Evolutionary conservation across 2,113 vertebrate genomes (phyloP), one percentile per base, ranked within the genome.

Genomic region (Falcunculus frontatus): DNA sequence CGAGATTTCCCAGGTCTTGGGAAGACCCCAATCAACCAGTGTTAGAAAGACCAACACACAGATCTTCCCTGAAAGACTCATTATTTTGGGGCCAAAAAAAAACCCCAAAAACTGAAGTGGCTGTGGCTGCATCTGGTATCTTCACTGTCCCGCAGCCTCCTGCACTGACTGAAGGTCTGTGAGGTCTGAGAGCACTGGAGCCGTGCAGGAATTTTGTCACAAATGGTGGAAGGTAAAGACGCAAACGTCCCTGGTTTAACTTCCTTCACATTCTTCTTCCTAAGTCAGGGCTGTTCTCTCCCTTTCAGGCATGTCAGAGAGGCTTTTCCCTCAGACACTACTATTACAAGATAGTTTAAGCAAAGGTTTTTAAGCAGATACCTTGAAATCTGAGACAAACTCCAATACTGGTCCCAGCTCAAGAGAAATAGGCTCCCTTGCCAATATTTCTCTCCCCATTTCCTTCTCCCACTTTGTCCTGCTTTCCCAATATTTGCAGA

Each of bases 371-470:
- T 46, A 90, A 80, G 67, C 19, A 56, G 50, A 44, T 70, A 84
- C 73, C 76, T 88, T 94, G 90, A 88, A 86, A 94, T 60, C 53
- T 46, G 68, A 96, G 76, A 84, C 26, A 57, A 89, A 78, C 32
- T 46, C n/a, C 50, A 67, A 30, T 41, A 64, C 32, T 27, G 41
- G 73, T 95, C 68, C 39, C 72, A 90, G 11, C 72, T 79, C 65
- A 76, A 55, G 67, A 89, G 27, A 90, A 74, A 65, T 21, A 74
- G 30, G 4, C 73, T 88, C 32, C 37, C n/a, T 68, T 81, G 80
- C 70, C 77, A 90, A 26, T 37, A 81, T 68, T 95, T 89, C 86
- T 81, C 72, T 90, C 39, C 52, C 64, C 32, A 59, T 92, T 90
- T 95, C 83, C 76, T 92, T 86, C 64, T 92, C 60, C 86, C 56